phyloP scores from a whole-genome alignment of 2,113 vertebrate species.

The Macrotus californicus region DNA sequence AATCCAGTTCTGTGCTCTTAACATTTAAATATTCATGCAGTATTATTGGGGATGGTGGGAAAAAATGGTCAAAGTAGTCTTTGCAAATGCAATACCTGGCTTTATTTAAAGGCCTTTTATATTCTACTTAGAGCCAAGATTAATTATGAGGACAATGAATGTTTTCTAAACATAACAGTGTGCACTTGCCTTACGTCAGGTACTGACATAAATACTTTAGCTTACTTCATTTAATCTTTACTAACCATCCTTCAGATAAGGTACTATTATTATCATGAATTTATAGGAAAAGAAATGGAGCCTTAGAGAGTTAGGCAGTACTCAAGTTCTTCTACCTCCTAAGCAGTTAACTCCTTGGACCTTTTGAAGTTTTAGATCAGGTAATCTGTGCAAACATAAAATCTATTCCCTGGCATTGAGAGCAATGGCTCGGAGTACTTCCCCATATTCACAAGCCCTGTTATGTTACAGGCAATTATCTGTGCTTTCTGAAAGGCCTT shows the following conservation, averaged over 20 bases:
- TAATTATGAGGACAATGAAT: background rate
- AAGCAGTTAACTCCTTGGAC: background rate
- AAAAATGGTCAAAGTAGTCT: background rate
- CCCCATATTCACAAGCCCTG: background rate
- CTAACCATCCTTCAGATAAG: background rate
- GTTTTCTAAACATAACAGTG: background rate
- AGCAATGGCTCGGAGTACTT: background rate
- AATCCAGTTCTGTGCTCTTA: background rate
- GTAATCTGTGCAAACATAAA: background rate
- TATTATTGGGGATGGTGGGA: background rate
- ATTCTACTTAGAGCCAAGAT: background rate
- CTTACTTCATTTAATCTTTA: background rate
- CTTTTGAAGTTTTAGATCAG: background rate
- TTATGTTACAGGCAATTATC: background rate
- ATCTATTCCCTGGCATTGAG: background rate
- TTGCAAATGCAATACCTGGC: background rate
- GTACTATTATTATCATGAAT: background rate
- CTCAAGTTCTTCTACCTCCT: background rate
- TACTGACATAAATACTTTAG: background rate
- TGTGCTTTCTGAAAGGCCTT: background rate
- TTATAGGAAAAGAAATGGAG: background rate
- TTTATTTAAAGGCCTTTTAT: background rate
- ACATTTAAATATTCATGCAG: background rate
- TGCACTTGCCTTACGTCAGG: background rate
- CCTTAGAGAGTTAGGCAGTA: background rate